Evolutionary conservation across 1,140 invertebrate species (phyloP), one percentile per base, ranked within the genome.

Genomic region (Cotesia vestalis): DNA sequence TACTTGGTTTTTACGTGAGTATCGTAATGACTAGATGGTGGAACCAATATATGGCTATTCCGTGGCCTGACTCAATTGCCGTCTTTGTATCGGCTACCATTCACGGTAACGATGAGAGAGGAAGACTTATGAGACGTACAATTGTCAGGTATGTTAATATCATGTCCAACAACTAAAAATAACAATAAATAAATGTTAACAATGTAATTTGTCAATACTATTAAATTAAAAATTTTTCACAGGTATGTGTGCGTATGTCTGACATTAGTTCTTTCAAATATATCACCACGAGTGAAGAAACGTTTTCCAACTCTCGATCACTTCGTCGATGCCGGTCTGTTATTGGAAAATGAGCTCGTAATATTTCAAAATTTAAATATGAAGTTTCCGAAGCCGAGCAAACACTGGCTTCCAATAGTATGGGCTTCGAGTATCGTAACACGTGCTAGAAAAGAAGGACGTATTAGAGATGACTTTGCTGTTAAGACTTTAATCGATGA

Each of bases 361-460:
- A 95, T 96, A 72, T 91, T 96, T 66, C 89, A 92, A 38, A 91
- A 92, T 73, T 86, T 97, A 73, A 93, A 96, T 79, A 82, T 88
- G 3, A 97, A 96, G 81, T 94, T 94, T 78, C 93, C 95, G 0
- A 91, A 94, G 60, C 94, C 95, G 73, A 93, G 94, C 35, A 98
- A 97, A 82, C 96, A 96, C 83, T 98, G 96, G 95, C 90, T 98
- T 80, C 97, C 97, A 34, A 92, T 98, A 55, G 93, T 97, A 20
- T 98, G 96, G 96, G 95, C 95, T 0, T 92, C 94, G 4, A 94
- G 93, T 82, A 94, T 98, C 67, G 92, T 97, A 34, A 95, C 94
- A 0, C 87, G 93, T 46, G 94, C 94, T 34, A 88, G 96, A 2
- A 95, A 95, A 82, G 96, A 98, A 87, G 95, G 94, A 0, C 88